Base-by-base conservation (phyloP, 2,888 invertebrate genomes). In the Amphipoea lucens region DNA sequence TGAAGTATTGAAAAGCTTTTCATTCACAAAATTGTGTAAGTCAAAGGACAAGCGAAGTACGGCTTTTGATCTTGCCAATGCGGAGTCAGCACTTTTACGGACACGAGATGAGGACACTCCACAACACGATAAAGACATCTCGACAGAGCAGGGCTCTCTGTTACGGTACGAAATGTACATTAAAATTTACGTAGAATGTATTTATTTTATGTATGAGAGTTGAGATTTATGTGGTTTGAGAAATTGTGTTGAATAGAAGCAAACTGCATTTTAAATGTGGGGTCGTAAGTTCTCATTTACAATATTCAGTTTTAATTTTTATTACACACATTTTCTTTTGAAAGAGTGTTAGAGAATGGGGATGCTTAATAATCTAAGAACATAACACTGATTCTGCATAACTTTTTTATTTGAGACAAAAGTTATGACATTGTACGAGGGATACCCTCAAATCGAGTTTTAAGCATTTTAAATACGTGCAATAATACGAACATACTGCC, bases 31-130 rank as follows among this genome's bases (percentile, higher is more conserved):
- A 57, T 76, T 69, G 57, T 54, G 4, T 60, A 48, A 54, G 23
- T 65, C 60, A 74, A 82, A 81, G 62, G 54, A 74, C 51, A 40
- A 48, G 54, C 45, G 42, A 73, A 79, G 76, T 74, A 81, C 54
- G 54, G 54, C 40, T 86, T 90, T 90, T 90, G 90, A 90, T 90
- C 89, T 85, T 77, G 83, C 45, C 88, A 82, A 77, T 85, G 76
- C 73, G 74, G 68, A 76, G 78, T 48, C 81, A 82, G 83, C 87
- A 83, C 72, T 88, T 84, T 81, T n/a, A 4, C 36, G 48, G 42
- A 73, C 77, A 77, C 40, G 36, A 84, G 79, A 73, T 76, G 72
- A 86, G 83, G 68, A 79, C 87, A 54, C 87, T 90, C 72, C 71
- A 84, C 69, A 68, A 73, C 76, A 45, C 81, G 87, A 88, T 85